A percentile compares a stretch with the other conserved stretches of the same genome.
Conservation (phyloP, 2,797 vertebrate genomes). For the Periophthalmus magnuspinnatus region DNA sequence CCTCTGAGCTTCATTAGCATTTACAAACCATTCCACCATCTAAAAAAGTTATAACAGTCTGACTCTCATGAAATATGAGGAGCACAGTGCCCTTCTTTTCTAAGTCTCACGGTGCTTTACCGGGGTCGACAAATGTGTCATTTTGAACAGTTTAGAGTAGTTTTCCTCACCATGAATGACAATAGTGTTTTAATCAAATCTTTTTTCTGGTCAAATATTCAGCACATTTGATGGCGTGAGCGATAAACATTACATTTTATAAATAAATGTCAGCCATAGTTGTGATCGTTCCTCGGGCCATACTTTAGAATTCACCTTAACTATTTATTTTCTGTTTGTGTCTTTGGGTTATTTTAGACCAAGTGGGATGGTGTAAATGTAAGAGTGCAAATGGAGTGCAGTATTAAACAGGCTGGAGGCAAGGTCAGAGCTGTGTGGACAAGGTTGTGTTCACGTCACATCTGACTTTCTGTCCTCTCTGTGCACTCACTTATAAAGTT, state of each 20-base stretch:
- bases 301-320: background rate
- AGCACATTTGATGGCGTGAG: background rate
- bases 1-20: background rate
- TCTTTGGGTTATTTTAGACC: constrained; percentile 3
- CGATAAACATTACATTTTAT: constrained; percentile 1
- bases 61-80: background rate
- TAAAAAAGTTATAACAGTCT: background rate
- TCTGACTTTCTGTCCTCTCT: constrained; percentile 5
- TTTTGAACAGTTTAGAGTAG: background rate
- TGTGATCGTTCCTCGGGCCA: background rate
- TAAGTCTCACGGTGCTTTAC: background rate
- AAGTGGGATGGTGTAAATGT: constrained; percentile 2
- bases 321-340: constrained; percentile 7
- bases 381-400: background rate
- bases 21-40: background rate
- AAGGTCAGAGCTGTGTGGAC: constrained; percentile 12
- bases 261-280: background rate
- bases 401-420: constrained; percentile 3
- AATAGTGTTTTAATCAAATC: background rate
- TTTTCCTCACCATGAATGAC: background rate
- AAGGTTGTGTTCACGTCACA: constrained; percentile 2
- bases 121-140: background rate
- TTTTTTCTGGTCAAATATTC: constrained; percentile 10
- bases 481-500: constrained; percentile 8
- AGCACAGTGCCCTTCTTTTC: background rate